Evolutionary conservation across 1,140 invertebrate genomes (phyloP), one percentile per base, ranked within the genome.

Genomic region (Leucophenga varia): DNA sequence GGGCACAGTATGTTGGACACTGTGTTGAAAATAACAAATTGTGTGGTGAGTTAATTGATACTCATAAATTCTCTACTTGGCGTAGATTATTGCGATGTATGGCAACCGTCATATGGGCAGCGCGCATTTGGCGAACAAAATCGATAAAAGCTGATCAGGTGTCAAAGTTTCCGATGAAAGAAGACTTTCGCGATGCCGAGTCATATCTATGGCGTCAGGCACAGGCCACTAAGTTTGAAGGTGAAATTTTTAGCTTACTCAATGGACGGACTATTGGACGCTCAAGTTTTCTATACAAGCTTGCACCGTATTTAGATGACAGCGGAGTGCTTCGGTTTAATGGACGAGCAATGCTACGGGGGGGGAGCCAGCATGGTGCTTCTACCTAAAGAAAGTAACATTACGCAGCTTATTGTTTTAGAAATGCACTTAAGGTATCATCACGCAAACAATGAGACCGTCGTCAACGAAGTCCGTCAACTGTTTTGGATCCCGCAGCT

Each of bases 251-350:
- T 2, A 3, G 3, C n/a, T 34, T 43, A 34, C 14, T 16, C 3
- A 2, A 13, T 17, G 25, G 25, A 3, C 3, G 32, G 6, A 21
- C 21, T 14, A 2, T 43, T 18, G 6, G 1, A 13, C 30, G 25
- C 18, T 43, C 30, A 43, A 43, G 28, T 19, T 12, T 5, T 2
- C 14, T 32, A 16, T 43, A 32, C 20, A 45, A 35, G 14, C 6
- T 12, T 2, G 17, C 43, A 2, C 43, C 43, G 10, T 38, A 47
- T 30, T 6, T 47, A 30, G 45, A 47, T 20, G 44, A 31, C 17
- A 14, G 38, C 7, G 18, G 34, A 19, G 12, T 46, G 3, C 20
- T 46, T 10, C 19, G 36, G 3, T 14, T 37, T 21, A 8, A 35
- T n/a, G 17, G 42, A 12, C 12, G 28, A 5, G 19, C 42, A 5